phyloP scores from a whole-genome alignment of 2,113 vertebrate genomes.

The Varanus salvator region DNA sequence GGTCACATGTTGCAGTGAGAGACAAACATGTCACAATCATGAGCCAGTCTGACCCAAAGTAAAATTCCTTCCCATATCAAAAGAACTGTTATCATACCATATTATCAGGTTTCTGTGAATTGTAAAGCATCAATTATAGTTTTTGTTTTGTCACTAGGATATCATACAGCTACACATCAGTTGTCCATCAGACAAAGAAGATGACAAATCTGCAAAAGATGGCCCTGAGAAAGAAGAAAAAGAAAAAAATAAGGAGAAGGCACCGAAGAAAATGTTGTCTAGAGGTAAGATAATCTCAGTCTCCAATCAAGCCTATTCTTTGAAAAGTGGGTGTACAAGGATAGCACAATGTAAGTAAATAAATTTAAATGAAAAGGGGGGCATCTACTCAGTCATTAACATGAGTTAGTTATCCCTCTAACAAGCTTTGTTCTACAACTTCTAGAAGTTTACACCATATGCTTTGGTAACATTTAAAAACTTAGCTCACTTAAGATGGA shows the following conservation, averaged over 20 bases:
- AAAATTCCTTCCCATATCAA: slow-evolving; percentile 11
- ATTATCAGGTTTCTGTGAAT: background rate
- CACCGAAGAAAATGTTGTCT: slow-evolving; percentile 94
- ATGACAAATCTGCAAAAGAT: slow-evolving; percentile 93
- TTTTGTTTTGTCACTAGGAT: slow-evolving; percentile 79
- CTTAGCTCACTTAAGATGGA: background rate
- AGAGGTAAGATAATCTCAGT: slow-evolving; percentile 81
- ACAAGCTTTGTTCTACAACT: background rate
- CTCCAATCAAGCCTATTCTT: rapidly evolving
- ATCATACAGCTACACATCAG: slow-evolving; percentile 97
- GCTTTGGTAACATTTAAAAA: background rate
- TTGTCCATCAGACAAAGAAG: slow-evolving; percentile 97
- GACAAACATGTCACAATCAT: background rate
- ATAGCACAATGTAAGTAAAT: background rate
- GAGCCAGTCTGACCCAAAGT: background rate
- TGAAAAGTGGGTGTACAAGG: background rate
- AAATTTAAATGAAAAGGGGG: no score
- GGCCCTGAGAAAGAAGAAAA: slow-evolving; percentile 96
- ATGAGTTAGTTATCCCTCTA: background rate
- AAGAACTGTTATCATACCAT: background rate
- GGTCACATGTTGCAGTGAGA: background rate
- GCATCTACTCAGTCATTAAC: background rate
- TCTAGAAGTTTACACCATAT: background rate
- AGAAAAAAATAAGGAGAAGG: slow-evolving; percentile 93
- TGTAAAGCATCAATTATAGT: background rate